Conservation (phyloP, 1,140 invertebrate genomes). For the Bombus haemorrhoidalis region DNA sequence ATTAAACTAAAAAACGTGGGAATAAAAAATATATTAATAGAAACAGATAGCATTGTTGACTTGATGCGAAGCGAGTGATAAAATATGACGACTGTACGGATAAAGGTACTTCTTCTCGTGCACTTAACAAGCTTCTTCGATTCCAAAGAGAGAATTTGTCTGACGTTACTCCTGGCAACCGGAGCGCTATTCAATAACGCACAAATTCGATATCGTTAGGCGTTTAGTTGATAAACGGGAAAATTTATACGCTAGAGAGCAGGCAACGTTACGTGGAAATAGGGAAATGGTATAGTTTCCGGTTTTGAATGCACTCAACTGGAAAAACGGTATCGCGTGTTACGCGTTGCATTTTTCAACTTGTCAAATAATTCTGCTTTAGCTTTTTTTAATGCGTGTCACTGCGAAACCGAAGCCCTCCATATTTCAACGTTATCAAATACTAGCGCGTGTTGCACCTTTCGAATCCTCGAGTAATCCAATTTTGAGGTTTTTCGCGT, state of each 20-base stretch:
- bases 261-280: slow-evolving; percentile 11
- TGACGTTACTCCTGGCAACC: background rate
- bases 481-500: background rate
- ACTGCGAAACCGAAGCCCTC: background rate
- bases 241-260: slow-evolving; percentile 8
- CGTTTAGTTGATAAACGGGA: slow-evolving; percentile 2
- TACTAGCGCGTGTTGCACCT: background rate
- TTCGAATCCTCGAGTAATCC: background rate
- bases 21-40: background rate
- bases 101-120: background rate
- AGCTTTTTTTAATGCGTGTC: background rate
- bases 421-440: background rate
- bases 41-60: background rate
- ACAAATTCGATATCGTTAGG: slow-evolving; percentile 21
- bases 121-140: slow-evolving; percentile 8
- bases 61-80: background rate
- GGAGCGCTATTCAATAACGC: background rate
- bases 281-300: slow-evolving; percentile 5
- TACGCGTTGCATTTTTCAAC: background rate
- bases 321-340: background rate
- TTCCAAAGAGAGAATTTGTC: background rate
- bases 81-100: background rate
- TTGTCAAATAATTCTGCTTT: slow-evolving; percentile 38
- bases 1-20: too few species aligned
- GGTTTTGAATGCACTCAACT: background rate